These are phyloP conservation scores for Oryzias woworae DNA, from an alignment of 2,113 vertebrate species.

Conservation along the genomic window DNA sequence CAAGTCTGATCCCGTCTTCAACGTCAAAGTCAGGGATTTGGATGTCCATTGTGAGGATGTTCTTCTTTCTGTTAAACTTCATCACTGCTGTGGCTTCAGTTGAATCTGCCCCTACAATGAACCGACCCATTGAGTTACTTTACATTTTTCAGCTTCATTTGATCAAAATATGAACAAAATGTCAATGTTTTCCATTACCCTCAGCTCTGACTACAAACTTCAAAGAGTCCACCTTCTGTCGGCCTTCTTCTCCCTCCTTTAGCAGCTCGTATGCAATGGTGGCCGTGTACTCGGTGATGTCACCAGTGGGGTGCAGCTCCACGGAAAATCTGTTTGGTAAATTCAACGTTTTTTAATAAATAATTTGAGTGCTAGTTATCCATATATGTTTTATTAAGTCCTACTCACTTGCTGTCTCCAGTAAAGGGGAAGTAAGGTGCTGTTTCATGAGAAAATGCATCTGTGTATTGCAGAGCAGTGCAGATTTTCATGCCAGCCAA, in stretches of 20 bases:
- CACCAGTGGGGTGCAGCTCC: conserved; percentile 83
- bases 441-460: conserved; percentile 74
- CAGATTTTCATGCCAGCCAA: conserved; percentile 85
- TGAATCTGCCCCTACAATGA: conserved; percentile 73
- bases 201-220: conserved; percentile 82
- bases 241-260: conserved; percentile 64
- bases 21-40: conserved; percentile 83
- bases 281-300: conserved; percentile 85
- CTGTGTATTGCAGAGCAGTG: conserved; percentile 73
- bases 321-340: conserved; percentile 77
- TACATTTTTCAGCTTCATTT: neutral
- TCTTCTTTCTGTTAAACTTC: conserved; percentile 83
- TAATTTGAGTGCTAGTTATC: neutral
- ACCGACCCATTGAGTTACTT: neutral
- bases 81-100: conserved; percentile 77
- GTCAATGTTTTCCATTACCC: conserved; percentile 72
- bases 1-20: conserved; percentile 83
- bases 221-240: conserved; percentile 79
- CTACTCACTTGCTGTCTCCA: conserved; percentile 84
- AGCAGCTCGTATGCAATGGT: conserved; percentile 77
- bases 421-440: conserved; percentile 85
- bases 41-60: conserved; percentile 78
- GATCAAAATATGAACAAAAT: neutral
- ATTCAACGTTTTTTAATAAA: neutral
- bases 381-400: neutral